A percentile compares a stretch with the other conserved stretches of the same genome.
phyloP scores from a whole-genome alignment of 2,113 vertebrate species.

The Hydropotes inermis region DNA sequence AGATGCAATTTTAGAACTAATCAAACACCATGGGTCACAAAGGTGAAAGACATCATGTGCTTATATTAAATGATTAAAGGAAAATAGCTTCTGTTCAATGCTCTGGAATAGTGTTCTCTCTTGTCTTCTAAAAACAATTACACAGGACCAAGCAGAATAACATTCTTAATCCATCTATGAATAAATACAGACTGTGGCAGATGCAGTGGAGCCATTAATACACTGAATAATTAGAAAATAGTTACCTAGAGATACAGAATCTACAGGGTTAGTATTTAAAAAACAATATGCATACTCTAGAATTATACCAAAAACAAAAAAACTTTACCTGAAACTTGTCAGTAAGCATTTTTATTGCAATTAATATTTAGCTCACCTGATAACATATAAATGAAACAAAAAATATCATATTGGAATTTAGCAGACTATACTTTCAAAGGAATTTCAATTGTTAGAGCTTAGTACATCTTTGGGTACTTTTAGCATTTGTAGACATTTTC shows the following conservation, averaged over 20 bases:
- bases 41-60: conserved; percentile 33
- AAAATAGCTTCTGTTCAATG: conserved; percentile 56
- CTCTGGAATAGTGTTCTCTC: background rate
- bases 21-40: conserved; percentile 45
- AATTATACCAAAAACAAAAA: background rate
- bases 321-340: background rate
- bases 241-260: background rate
- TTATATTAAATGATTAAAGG: background rate
- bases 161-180: background rate
- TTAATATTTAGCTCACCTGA: background rate
- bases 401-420: background rate
- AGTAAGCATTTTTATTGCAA: background rate
- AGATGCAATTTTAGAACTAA: conserved; percentile 52
- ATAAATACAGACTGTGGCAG: background rate
- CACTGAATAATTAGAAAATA: background rate
- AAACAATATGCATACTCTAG: background rate
- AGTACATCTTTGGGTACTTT: background rate
- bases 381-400: background rate
- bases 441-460: background rate
- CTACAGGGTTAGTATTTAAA: background rate
- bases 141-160: background rate
- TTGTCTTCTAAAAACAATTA: background rate
- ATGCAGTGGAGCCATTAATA: background rate
- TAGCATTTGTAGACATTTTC: background rate
- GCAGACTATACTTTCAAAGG: background rate